Evolutionary conservation across 2,113 vertebrate species (phyloP).

Genomic region (Lipotes vexillifer): DNA sequence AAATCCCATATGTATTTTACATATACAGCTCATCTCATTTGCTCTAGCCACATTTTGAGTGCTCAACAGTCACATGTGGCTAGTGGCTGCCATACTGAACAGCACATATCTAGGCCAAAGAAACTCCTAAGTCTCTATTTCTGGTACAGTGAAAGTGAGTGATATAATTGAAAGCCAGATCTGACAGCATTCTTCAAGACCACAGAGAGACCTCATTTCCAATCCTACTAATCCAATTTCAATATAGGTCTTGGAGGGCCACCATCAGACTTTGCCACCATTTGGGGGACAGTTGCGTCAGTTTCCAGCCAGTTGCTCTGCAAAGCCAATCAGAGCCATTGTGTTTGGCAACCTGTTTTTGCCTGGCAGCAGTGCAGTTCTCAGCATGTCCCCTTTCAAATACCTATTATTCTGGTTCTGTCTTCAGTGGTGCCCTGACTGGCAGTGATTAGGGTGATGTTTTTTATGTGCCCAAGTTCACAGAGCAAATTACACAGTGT

Average conservation of each 20-base stretch:
- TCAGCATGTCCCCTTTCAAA: slow-evolving; percentile 32
- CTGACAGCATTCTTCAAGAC: background rate
- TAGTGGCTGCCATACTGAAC: background rate
- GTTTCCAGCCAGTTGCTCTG: background rate
- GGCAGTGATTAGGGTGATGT: background rate
- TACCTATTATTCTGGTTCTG: background rate
- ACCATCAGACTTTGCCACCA: background rate
- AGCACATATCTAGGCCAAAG: background rate
- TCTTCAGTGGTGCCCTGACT: background rate
- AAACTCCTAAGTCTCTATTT: background rate
- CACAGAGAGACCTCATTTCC: background rate
- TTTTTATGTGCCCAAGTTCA: slow-evolving; percentile 46
- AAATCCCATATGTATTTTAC: background rate
- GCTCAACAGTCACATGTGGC: background rate
- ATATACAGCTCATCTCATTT: background rate
- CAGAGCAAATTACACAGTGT: slow-evolving; percentile 32
- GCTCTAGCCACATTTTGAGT: background rate
- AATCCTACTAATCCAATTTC: background rate
- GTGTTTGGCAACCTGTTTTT: background rate
- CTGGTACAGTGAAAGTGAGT: background rate
- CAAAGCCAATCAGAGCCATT: background rate
- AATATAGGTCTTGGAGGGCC: background rate
- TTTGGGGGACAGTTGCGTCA: background rate
- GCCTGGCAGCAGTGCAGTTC: background rate
- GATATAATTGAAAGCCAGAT: background rate